Base-by-base conservation (phyloP, 2,888 invertebrate species). In the Ophion obscuratus region DNA sequence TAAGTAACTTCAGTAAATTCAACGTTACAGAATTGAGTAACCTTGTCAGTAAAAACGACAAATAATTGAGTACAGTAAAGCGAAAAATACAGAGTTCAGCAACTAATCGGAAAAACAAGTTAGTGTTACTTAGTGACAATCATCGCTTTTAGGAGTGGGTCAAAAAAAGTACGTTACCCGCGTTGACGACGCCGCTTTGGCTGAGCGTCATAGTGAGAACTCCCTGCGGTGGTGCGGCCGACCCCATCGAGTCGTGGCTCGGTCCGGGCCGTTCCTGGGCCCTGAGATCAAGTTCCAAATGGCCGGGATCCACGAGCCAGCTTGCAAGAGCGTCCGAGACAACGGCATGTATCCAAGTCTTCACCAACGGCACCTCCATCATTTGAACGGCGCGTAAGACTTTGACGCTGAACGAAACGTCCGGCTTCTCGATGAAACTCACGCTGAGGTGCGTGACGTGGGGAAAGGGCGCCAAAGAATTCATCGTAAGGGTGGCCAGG, bases 321-420 rank as follows among this genome's bases (percentile, higher is more conserved):
- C 92, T 93, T 31, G 93, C 93, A 47, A 95, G 88, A 31, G 95
- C 95, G 83, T 95, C 95, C 91, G 95, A 94, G 31, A 95, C 95
- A 70, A 95, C 94, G 7, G 94, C 94, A 88, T 95, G 95, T 81
- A 95, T 94, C 95, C 95, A 95, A 66, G 94, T 94, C 88, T 95
- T 95, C 44, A 95, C 92, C 59, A 95, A 90, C 5, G 95, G 95
- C 81, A 95, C 94, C 87, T 95, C 95, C 95, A 95, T 95, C 93
- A 95, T 93, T 88, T 95, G 95, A 20, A 95, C 93, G 5, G 94
- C 92, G 80, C 93, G 89, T 0, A 95, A 89, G 53, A 95, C 92
- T 53, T 94, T 93, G 68, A 95, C 93, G 90, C 94, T 95, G 92
- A 95, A 95, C 94, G 95, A 95, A 36, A 95, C 95, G 84, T 95